Conservation (phyloP, 2,888 invertebrate species). For the Trachelus troglodyta region DNA sequence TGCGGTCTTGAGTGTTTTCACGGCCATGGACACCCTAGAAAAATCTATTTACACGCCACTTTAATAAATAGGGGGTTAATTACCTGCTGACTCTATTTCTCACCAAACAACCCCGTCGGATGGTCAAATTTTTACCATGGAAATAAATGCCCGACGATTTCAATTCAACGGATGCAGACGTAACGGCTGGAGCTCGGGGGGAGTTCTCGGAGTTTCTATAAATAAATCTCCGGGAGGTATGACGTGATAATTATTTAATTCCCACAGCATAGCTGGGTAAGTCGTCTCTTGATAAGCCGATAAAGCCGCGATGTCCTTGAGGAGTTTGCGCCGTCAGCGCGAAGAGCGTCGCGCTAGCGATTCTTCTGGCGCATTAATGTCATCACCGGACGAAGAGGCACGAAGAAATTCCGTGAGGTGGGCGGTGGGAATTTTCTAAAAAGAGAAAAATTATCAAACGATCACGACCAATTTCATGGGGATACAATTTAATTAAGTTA, state of each 20-base stretch:
- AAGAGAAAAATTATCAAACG: neutral
- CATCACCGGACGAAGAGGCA: constrained; percentile 13
- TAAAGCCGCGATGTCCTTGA: constrained; percentile 46
- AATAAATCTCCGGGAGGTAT: neutral
- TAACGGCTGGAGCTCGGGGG: neutral
- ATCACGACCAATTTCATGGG: neutral
- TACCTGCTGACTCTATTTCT: neutral
- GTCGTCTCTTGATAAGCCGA: constrained; percentile 41
- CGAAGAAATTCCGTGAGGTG: neutral
- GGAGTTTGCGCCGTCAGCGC: constrained; percentile 44
- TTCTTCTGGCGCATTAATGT: constrained; percentile 28
- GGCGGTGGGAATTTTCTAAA: neutral
- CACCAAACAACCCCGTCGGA: neutral
- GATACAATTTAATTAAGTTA: constrained; percentile 38
- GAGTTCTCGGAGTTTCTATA: constrained; percentile 32
- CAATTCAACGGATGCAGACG: neutral
- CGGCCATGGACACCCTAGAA: neutral
- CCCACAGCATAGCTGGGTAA: constrained; percentile 12
- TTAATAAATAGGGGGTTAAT: neutral
- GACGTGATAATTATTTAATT: constrained; percentile 12
- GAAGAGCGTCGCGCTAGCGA: constrained; percentile 36
- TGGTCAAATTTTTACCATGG: neutral
- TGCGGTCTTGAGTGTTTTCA: neutral
- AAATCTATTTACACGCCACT: neutral
- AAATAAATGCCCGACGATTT: neutral